phyloP scores from a whole-genome alignment of 1,140 invertebrate genomes.

The Diabrotica undecimpunctata region DNA sequence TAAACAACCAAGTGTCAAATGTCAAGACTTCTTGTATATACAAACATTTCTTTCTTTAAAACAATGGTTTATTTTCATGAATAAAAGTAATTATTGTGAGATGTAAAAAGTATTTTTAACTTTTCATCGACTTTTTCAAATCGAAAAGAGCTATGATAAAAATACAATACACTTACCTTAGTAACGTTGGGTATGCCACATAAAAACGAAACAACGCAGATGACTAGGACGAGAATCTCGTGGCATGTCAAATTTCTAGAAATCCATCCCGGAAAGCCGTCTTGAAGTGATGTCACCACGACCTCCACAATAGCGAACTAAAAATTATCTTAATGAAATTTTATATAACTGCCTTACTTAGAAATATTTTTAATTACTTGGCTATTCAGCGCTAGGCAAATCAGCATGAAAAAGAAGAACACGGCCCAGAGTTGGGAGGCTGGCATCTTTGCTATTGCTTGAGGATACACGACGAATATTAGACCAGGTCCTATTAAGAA shows the following conservation, averaged over 20 bases:
- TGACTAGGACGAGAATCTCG: conserved; percentile 78
- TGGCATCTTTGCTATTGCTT: conserved; percentile 86
- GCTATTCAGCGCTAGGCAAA: conserved; percentile 85
- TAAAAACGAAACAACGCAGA: conserved; percentile 78
- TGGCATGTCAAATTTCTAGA: conserved; percentile 77
- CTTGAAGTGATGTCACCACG: conserved; percentile 86
- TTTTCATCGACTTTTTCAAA: too few relatives aligned
- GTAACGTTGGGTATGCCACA: conserved; percentile 83
- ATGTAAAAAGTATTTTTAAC: too few relatives aligned
- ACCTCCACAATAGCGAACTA: conserved; percentile 89
- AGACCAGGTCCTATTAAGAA: conserved; percentile 69
- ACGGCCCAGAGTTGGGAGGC: conserved; percentile 80
- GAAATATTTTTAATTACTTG: conserved; percentile 59
- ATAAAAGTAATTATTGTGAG: too few relatives aligned
- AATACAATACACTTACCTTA: conserved; percentile 52
- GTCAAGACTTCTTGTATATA: too few relatives aligned
- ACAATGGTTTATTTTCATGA: too few relatives aligned
- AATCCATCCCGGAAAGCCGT: conserved; percentile 82
- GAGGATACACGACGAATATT: conserved; percentile 86
- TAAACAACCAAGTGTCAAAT: too few relatives aligned
- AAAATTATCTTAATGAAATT: conserved; percentile 43
- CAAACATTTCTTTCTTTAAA: too few relatives aligned
- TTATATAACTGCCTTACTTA: conserved; percentile 18
- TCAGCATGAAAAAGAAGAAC: conserved; percentile 86
- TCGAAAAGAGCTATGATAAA: too few relatives aligned